Base-by-base conservation (phyloP, 2,797 vertebrate species). In the Phataginus tricuspis region DNA sequence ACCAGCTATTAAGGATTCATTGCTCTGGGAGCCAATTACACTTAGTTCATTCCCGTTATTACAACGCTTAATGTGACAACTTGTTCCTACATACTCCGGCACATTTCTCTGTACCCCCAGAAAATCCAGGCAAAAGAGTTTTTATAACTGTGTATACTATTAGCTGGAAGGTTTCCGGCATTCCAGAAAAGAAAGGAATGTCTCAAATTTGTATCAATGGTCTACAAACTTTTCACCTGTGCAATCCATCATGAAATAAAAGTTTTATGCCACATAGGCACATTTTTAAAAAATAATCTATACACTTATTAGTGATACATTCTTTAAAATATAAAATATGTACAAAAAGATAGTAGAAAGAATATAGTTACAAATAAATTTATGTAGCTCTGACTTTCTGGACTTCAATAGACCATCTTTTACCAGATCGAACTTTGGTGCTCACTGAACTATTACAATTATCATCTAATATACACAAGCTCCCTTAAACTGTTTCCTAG, bases 291-390 rank as follows among this genome's bases (percentile, higher is more conserved):
- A 53, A 71, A 64, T 85, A 59, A 61, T 45, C 74, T 86, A 72
- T 34, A 71, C 12, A 45, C 29, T 71, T 45, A 83, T 34, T 71
- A 88, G 31, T 68, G 39, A 31, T 49, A 19, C 12, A 75, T 15
- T 55, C 45, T 78, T 91, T 91, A 86, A 78, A 95, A 72, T 80
- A 72, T 29, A 72, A 95, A 86, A 64, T 15, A 79, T 69, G 71
- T 37, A n/a, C 14, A 64, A 85, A 78, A 92, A 51, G 68, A 86
- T 16, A 75, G 25, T 86, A 45, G 82, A 93, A 78, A 69, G 21
- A n/a, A 51, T 71, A 57, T 27, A 7, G 51, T 37, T 34, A 66
- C 84, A 71, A 71, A 21, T 53, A 39, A 72, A 61, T 39, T 49
- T 18, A 55, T 66, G 31, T 18, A 29, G 23, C 82, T 79, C 77